Percentiles rank a stretch among this genome's conserved stretches.
Conservation (phyloP, 1,140 invertebrate genomes). For the Eumaeus atala region DNA sequence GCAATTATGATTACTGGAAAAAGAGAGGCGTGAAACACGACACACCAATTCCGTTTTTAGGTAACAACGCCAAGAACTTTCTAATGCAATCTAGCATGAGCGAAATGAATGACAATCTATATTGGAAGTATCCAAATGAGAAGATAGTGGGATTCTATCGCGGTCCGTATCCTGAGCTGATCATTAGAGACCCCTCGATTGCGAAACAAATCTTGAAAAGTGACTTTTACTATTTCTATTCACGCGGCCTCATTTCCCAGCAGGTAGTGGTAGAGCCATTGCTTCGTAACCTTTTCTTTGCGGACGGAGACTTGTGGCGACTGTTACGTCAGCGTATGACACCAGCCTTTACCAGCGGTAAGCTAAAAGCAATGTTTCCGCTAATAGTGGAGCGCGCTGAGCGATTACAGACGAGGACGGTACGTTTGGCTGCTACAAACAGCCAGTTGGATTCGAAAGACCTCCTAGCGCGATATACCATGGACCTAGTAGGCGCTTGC, state of each 20-base stretch:
- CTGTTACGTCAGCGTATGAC: slow-evolving; percentile 71
- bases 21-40: slow-evolving; percentile 53
- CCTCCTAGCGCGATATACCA: slow-evolving; percentile 52
- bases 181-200: slow-evolving; percentile 74
- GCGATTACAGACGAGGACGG: slow-evolving; percentile 31
- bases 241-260: slow-evolving; percentile 24
- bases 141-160: slow-evolving; percentile 36
- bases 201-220: slow-evolving; percentile 72
- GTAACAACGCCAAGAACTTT: slow-evolving; percentile 33
- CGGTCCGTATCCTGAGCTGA: slow-evolving; percentile 49
- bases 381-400: slow-evolving; percentile 44
- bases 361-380: slow-evolving; percentile 72
- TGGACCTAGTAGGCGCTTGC: slow-evolving; percentile 31
- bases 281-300: slow-evolving; percentile 36
- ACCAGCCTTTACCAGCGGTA: slow-evolving; percentile 74
- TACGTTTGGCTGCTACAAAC: slow-evolving; percentile 16
- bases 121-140: slow-evolving; percentile 36
- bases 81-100: slow-evolving; percentile 28
- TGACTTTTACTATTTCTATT: slow-evolving; percentile 74
- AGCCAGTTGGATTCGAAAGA: slow-evolving; percentile 47
- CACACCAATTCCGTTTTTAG: slow-evolving; percentile 48
- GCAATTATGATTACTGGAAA: slow-evolving; percentile 59
- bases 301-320: slow-evolving; percentile 69
- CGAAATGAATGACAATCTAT: slow-evolving; percentile 28
- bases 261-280: slow-evolving; percentile 41